Evolutionary conservation across 2,797 vertebrate species (phyloP).

Genomic region (Malacoctenus gilli): DNA sequence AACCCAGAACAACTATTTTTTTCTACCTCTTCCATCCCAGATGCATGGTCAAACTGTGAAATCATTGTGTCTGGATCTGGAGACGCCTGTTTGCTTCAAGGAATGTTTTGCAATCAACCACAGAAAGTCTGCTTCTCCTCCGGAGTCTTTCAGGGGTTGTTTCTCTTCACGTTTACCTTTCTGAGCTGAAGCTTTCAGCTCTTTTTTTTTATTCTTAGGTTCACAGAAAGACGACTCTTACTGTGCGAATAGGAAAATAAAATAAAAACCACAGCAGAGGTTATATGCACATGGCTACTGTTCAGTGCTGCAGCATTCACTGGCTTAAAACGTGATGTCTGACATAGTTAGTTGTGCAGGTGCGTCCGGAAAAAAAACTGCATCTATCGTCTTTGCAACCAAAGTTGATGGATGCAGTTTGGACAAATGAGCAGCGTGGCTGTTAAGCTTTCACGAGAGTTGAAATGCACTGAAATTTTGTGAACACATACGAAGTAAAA

Average conservation of each 20-base stretch:
- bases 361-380: not conserved
- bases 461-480: too few species aligned
- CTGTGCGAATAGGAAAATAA: conserved; percentile 33
- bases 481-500: too few species aligned
- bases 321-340: not conserved
- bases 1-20: too few species aligned
- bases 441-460: conserved; percentile 1
- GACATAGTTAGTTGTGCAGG: conserved; percentile 12
- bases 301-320: conserved; percentile 24
- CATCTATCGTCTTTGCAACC: too few species aligned
- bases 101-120: conserved; percentile 62
- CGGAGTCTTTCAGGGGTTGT: not conserved
- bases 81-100: conserved; percentile 38
- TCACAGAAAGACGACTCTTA: conserved; percentile 25
- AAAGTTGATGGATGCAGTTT: too few species aligned
- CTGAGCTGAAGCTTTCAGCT: conserved; percentile 15
- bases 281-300: conserved; percentile 2
- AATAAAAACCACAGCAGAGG: conserved; percentile 21
- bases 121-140: conserved; percentile 15
- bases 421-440: conserved; percentile 20
- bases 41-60: conserved; percentile 13
- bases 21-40: not conserved
- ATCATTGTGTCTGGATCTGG: conserved; percentile 2
- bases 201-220: too few species aligned
- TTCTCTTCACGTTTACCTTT: conserved; percentile 7